Evolutionary conservation across 2,113 vertebrate genomes (phyloP).

Genomic region (rabbit (Oryctolagus cuniculus)): mOryCun1.1 NC_091435.1:94546001-94546500

Average conservation of each 20-base stretch:
- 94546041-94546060: not conserved
- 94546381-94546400: not conserved
- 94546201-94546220: not conserved
- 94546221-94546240: conserved; percentile 25
- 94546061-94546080: not conserved
- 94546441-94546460: conserved; percentile 98
- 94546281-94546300: not conserved
- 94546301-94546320: not conserved
- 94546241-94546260: not conserved
- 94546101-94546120: not conserved
- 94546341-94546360: not conserved
- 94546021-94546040: not conserved
- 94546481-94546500: conserved; percentile 92
- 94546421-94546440: conserved; percentile 92
- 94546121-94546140: not conserved
- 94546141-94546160: not conserved
- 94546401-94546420: conserved; percentile 25
- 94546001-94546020: not conserved
- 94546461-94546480: conserved; percentile 96
- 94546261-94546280: not conserved
- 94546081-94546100: not conserved
- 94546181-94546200: not conserved
- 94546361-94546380: not conserved
- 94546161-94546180: not conserved
- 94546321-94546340: conserved; percentile 38